Percentiles rank a stretch among this genome's conserved stretches.
These are phyloP conservation scores for Acleris sparsana DNA, from an alignment of 2,888 invertebrate species.

Conservation along the genomic window DNA sequence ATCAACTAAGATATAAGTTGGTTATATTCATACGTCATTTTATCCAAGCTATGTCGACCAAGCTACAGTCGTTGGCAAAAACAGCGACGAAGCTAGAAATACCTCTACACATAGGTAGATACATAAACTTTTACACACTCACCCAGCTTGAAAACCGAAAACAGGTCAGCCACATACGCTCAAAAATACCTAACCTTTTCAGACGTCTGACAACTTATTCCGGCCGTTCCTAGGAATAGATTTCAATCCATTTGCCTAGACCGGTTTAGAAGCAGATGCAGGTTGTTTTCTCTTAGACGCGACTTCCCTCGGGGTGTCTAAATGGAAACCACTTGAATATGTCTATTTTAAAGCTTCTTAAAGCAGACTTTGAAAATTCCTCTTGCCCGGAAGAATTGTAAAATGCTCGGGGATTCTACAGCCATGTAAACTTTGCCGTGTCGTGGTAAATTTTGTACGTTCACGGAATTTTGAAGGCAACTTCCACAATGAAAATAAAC, in stretches of 20 bases:
- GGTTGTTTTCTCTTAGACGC: slow-evolving; percentile 28
- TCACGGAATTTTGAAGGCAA: too few species aligned
- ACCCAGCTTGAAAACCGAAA: not conserved
- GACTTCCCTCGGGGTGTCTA: slow-evolving; percentile 13
- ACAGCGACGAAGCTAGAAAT: too few species aligned
- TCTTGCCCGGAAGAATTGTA: not conserved
- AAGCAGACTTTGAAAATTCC: not conserved
- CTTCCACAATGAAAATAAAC: too few species aligned
- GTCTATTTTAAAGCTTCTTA: not conserved
- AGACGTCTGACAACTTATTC: slow-evolving; percentile 32
- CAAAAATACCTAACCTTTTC: slow-evolving; percentile 31
- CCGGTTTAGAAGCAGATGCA: slow-evolving; percentile 23
- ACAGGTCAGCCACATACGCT: slow-evolving; percentile 5
- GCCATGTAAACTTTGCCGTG: not conserved
- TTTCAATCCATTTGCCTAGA: slow-evolving; percentile 36
- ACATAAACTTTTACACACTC: not conserved
- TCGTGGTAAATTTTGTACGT: not conserved
- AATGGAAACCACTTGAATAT: slow-evolving; percentile 9
- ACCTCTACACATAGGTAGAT: too few species aligned
- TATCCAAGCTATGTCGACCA: too few species aligned
- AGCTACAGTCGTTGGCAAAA: too few species aligned
- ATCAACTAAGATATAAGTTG: too few species aligned
- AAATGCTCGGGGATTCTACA: not conserved
- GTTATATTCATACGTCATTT: too few species aligned
- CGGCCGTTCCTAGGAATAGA: slow-evolving; percentile 25